Evolutionary conservation across 2,888 invertebrate species (phyloP).

Genomic region (Yponomeuta plumbellus): DNA sequence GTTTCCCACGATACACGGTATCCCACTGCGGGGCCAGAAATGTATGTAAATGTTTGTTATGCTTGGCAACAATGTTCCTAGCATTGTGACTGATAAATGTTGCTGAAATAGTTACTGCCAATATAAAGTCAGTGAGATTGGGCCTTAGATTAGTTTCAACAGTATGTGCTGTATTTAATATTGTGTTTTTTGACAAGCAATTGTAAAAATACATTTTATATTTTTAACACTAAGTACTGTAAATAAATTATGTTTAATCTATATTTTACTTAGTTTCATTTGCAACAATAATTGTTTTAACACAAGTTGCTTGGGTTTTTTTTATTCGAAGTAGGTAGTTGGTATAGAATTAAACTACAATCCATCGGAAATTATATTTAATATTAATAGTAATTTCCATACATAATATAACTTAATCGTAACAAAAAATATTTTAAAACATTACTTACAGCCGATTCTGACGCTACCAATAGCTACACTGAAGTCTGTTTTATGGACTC

Average conservation of each 20-base stretch:
- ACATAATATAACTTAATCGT: constrained; percentile 71
- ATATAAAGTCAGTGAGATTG: no score
- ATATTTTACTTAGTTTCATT: background rate
- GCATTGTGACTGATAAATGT: no score
- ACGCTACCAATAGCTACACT: no score
- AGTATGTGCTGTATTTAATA: background rate
- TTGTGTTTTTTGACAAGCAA: background rate
- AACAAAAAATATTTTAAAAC: constrained; percentile 71
- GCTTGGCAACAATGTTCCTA: no score
- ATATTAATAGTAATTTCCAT: constrained; percentile 67
- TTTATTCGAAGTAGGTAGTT: no score
- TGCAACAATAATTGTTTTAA: no score
- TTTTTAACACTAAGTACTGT: background rate
- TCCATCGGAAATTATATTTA: constrained; percentile 71
- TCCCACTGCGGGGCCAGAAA: no score
- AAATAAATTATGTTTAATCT: background rate
- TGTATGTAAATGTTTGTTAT: no score
- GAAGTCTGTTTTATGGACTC: no score
- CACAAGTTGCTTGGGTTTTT: no score
- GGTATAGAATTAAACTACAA: constrained; percentile 15
- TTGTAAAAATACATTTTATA: constrained; percentile 4
- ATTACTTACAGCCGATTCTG: background rate
- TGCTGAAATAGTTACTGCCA: no score
- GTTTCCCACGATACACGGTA: no score
- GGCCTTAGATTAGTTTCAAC: background rate